These are phyloP conservation scores for Hedya salicella DNA, from an alignment of 2,888 invertebrate species.

Conservation along the genomic window DNA sequence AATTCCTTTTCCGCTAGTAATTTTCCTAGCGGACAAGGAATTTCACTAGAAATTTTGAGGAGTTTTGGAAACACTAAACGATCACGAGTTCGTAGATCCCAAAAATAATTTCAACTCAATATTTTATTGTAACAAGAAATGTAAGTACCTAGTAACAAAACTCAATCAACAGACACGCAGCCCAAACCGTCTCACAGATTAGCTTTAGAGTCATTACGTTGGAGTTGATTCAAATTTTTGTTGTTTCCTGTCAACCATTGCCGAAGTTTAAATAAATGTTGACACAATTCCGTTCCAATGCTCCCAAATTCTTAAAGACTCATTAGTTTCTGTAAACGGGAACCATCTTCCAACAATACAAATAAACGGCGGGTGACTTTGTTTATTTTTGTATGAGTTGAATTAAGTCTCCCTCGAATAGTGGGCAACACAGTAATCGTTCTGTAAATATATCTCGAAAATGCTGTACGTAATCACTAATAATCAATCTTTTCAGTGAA, in stretches of 20 bases:
- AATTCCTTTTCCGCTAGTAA: conserved; percentile 9
- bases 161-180: conserved; percentile 29
- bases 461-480: conserved; percentile 12
- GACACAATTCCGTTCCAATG: conserved; percentile 51
- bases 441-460: conserved; percentile 66
- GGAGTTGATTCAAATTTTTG: conserved; percentile 34
- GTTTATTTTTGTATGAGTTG: conserved; percentile 78
- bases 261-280: conserved; percentile 42
- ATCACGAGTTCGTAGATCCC: neutral
- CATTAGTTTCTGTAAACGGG: conserved; percentile 69
- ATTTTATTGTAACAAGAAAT: neutral
- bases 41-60: neutral
- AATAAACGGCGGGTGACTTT: conserved; percentile 75
- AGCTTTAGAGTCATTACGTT: conserved; percentile 35
- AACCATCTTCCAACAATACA: conserved; percentile 72
- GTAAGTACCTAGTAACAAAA: conserved; percentile 2
- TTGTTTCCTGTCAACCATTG: conserved; percentile 31
- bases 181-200: conserved; percentile 21
- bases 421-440: conserved; percentile 73
- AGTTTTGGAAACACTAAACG: neutral
- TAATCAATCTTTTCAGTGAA: neutral
- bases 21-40: neutral
- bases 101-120: neutral
- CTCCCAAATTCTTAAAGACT: conserved; percentile 71
- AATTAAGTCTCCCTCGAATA: conserved; percentile 77